phyloP scores from a whole-genome alignment of 2,797 vertebrate genomes.

The Acanthurus lineatus region DNA sequence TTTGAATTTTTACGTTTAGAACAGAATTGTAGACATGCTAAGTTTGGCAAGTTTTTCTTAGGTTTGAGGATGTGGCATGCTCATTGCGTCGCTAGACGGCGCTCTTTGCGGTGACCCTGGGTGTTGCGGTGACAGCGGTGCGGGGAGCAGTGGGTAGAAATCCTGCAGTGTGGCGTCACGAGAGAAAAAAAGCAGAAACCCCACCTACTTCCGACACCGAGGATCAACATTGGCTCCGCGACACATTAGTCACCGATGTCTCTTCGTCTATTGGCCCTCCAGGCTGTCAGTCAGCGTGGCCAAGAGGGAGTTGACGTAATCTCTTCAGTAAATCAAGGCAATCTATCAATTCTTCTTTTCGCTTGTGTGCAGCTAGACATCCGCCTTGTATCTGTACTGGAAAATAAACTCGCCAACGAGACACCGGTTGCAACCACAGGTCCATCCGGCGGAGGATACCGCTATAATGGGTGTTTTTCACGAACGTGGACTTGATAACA shows the following conservation, averaged over 20 bases:
- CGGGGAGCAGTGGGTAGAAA: conserved; percentile 78
- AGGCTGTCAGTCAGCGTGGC: conserved; percentile 63
- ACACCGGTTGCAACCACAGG: conserved; percentile 29
- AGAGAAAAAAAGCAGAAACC: conserved; percentile 7
- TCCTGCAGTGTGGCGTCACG: conserved; percentile 90
- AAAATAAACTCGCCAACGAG: conserved; percentile 51
- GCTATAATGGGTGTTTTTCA: conserved; percentile 84
- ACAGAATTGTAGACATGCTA: neutral
- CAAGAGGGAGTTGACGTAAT: conserved; percentile 88
- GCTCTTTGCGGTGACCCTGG: conserved; percentile 64
- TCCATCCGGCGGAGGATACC: conserved; percentile 65
- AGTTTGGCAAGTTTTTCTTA: neutral
- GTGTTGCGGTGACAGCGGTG: conserved; percentile 74
- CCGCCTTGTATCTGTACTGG: conserved; percentile 48
- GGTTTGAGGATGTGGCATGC: neutral
- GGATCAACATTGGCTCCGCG: conserved; percentile 68
- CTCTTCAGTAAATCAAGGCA: conserved; percentile 85
- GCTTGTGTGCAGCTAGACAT: conserved; percentile 66
- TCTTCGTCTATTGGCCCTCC: conserved; percentile 65
- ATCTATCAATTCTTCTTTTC: conserved; percentile 78
- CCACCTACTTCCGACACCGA: conserved; percentile 33
- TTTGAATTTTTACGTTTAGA: neutral
- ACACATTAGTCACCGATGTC: conserved; percentile 33
- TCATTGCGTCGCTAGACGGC: conserved; percentile 65
- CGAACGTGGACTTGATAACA: conserved; percentile 72